Conservation (phyloP, 2,113 vertebrate genomes). For the Benthochromis sp. region DNA sequence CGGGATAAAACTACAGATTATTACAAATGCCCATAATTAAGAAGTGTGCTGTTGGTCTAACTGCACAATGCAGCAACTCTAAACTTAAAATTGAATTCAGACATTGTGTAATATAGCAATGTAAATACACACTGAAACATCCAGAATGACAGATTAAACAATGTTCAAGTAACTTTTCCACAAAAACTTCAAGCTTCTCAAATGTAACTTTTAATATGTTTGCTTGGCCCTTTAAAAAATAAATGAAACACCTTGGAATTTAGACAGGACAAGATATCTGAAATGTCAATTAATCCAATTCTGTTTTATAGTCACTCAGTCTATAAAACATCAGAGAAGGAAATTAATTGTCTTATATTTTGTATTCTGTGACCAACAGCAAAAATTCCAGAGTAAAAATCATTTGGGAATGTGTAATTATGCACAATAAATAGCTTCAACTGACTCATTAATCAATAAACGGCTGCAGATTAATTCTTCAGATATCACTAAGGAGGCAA, state of each 20-base stretch:
- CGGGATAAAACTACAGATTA: background rate
- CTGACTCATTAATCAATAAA: background rate
- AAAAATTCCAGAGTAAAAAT: background rate
- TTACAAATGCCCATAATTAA: background rate
- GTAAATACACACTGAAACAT: background rate
- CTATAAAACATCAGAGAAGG: background rate
- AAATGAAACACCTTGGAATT: background rate
- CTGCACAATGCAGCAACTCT: background rate
- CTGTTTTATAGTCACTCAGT: background rate
- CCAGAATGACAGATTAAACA: background rate
- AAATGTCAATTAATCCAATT: background rate
- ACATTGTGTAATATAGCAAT: background rate
- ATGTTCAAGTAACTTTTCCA: background rate
- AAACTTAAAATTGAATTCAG: background rate
- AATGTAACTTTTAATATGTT: background rate
- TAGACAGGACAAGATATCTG: background rate
- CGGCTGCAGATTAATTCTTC: background rate
- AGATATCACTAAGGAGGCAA: background rate
- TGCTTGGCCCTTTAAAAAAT: background rate
- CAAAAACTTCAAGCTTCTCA: background rate
- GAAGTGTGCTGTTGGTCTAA: background rate
- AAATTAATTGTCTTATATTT: background rate
- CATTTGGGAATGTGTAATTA: background rate
- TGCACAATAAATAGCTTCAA: background rate
- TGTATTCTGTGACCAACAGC: background rate